Base-by-base conservation (phyloP, 2,888 invertebrate species). In the Sabatieria punctata region DNA sequence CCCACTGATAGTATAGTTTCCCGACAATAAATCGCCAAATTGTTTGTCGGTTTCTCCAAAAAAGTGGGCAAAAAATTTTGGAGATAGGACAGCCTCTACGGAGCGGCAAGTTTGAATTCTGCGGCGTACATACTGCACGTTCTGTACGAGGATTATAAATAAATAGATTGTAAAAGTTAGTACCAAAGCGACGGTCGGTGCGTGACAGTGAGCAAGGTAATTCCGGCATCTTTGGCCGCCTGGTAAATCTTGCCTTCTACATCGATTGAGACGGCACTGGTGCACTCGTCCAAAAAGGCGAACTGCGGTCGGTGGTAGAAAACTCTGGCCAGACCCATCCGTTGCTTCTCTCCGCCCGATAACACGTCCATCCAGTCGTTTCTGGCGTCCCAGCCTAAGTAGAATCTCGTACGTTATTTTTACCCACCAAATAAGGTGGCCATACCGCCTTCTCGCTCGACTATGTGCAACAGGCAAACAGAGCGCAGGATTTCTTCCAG, bases 171-270 rank as follows among this genome's bases (percentile, higher is more conserved):
- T n/a, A n/a, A n/a, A n/a, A n/a, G n/a, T n/a, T n/a, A n/a, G n/a
- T 64, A 85, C 85, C 88, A 88, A 19, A 89, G 76, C 6, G 89
- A 85, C 1, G 93, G 89, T 35, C 95, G 74, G 68, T 97, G 95
- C 0, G 93, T 91, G 60, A 97, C 93, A 38, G 95, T 95, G 38
- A 97, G 72, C 25, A 97, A 72, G 0, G 91, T 93, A 60, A 95
- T 93, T 41, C 88, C 89, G 63, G 79, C 77, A 57, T 78, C 78
- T 61, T 89, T 88, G 2, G 86, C 86, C 44, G 62, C 55, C 54
- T 68, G 63, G 54, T 69, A 68, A n/a, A 70, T 69, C 47, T 58
- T 63, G 53, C 69, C 69, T 55, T 71, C 71, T 4, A 71, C 71
- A 55, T 71, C 71, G 27, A 71, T 71, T 37, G 68, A 68, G 22